phyloP scores from a whole-genome alignment of 2,113 vertebrate species.

The Cavia porcellus region DNA sequence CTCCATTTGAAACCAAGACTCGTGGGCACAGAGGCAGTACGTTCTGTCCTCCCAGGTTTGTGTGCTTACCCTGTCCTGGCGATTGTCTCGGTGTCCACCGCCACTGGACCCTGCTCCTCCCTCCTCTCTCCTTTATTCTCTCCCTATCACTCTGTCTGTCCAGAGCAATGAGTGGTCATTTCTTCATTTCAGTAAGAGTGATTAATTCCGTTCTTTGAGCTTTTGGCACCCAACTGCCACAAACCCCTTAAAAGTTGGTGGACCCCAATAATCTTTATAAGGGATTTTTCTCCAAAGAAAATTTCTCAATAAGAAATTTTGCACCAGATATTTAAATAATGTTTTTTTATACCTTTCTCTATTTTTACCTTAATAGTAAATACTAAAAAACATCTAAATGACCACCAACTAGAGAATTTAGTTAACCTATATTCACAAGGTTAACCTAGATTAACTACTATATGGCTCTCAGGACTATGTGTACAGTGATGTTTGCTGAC shows the following conservation, averaged over 20 bases:
- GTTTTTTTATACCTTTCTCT: neutral
- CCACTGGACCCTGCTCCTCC: neutral
- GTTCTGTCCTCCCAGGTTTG: neutral
- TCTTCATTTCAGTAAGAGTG: neutral
- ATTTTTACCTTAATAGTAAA: slow-evolving; percentile 1
- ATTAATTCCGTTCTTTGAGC: neutral
- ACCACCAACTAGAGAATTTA: neutral
- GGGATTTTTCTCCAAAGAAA: neutral
- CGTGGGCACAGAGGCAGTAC: neutral
- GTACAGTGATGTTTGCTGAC: neutral
- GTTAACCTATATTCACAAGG: neutral
- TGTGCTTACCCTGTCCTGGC: neutral
- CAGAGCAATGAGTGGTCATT: neutral
- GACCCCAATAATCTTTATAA: neutral
- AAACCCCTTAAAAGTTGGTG: neutral
- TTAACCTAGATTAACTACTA: neutral
- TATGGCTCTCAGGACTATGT: neutral
- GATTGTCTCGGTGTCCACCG: neutral
- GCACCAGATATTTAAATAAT: neutral
- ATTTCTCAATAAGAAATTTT: neutral
- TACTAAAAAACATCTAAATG: neutral
- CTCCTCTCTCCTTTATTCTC: neutral
- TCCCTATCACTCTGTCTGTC: neutral
- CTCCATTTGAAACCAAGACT: neutral
- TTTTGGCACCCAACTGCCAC: neutral